Conservation (phyloP, 92 coral and sea anemone species). For the Palythoa caribaeorum region DNA sequence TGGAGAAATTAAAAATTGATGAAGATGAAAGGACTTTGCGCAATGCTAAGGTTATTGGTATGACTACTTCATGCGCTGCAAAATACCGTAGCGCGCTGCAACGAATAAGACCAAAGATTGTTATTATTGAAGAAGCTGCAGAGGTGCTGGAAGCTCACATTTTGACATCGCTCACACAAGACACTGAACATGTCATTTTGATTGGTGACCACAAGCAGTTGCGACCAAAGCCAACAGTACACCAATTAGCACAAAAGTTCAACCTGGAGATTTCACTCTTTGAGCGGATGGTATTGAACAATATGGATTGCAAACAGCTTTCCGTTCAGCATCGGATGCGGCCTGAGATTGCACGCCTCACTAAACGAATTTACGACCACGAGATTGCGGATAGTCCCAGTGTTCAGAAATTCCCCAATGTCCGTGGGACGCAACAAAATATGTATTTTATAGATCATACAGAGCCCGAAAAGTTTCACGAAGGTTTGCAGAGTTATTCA, state of each 20-base stretch:
- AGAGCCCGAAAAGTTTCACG: constrained; percentile 12
- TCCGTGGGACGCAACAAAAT: constrained; percentile 23
- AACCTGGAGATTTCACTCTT: constrained; percentile 58
- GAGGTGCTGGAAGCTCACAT: constrained; percentile 88
- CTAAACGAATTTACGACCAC: constrained; percentile 50
- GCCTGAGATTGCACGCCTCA: constrained; percentile 49
- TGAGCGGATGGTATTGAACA: constrained; percentile 63
- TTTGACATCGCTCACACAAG: constrained; percentile 73
- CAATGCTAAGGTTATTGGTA: constrained; percentile 74
- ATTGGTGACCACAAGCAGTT: constrained; percentile 93
- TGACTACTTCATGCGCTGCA: constrained; percentile 89
- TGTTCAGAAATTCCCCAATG: neutral
- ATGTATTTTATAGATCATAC: constrained; percentile 31
- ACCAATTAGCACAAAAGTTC: constrained; percentile 61
- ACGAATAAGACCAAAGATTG: constrained; percentile 72
- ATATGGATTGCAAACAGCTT: constrained; percentile 44
- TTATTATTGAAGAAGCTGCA: constrained; percentile 86
- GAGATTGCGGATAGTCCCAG: constrained; percentile 35
- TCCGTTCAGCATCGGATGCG: constrained; percentile 61
- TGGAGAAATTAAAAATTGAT: neutral
- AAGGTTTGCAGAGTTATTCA: constrained; percentile 36
- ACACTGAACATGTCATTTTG: constrained; percentile 75
- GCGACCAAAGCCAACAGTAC: constrained; percentile 81
- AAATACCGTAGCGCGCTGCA: constrained; percentile 66
- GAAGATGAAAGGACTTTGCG: constrained; percentile 69